A percentile compares a stretch with the other conserved stretches of the same genome.
These are phyloP conservation scores for Lates japonicus DNA, from an alignment of 2,797 vertebrate genomes.

Conservation along the genomic window DNA sequence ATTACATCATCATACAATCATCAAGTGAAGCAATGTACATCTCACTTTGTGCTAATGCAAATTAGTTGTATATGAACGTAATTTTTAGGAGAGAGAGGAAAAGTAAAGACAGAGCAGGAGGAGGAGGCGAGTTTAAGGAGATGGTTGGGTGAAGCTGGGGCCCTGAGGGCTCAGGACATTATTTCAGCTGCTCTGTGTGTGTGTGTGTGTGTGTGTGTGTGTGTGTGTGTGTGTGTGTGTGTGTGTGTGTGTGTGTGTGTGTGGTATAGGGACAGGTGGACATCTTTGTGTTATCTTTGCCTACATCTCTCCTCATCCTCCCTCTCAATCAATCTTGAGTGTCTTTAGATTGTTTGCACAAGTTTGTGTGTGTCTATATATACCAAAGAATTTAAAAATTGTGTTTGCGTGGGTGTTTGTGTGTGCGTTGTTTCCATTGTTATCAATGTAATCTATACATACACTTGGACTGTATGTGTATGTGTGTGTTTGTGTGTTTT, in stretches of 20 bases:
- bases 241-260: slow-evolving; percentile 16
- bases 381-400: not conserved
- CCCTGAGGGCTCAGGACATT: slow-evolving; percentile 25
- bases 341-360: slow-evolving; percentile 16
- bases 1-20: not conserved
- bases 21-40: not conserved
- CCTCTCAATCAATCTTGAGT: slow-evolving; percentile 20
- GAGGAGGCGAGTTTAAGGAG: slow-evolving; percentile 23
- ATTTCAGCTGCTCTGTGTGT: slow-evolving; percentile 53
- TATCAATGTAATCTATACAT: not conserved
- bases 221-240: slow-evolving; percentile 33
- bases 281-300: slow-evolving; percentile 33
- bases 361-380: slow-evolving; percentile 2
- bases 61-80: not conserved
- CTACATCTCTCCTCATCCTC: slow-evolving; percentile 39
- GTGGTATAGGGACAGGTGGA: slow-evolving; percentile 40
- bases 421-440: not conserved
- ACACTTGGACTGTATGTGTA: slow-evolving; percentile 10
- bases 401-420: not conserved
- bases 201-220: slow-evolving; percentile 13
- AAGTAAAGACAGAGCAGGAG: slow-evolving; percentile 2
- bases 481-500: slow-evolving; percentile 5
- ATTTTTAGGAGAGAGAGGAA: not conserved
- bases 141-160: slow-evolving; percentile 19
- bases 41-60: not conserved